Percentiles rank a stretch among this genome's conserved stretches.
Evolutionary conservation across 2,113 vertebrate genomes (phyloP).

Genomic region (Xiphophorus hellerii): DNA sequence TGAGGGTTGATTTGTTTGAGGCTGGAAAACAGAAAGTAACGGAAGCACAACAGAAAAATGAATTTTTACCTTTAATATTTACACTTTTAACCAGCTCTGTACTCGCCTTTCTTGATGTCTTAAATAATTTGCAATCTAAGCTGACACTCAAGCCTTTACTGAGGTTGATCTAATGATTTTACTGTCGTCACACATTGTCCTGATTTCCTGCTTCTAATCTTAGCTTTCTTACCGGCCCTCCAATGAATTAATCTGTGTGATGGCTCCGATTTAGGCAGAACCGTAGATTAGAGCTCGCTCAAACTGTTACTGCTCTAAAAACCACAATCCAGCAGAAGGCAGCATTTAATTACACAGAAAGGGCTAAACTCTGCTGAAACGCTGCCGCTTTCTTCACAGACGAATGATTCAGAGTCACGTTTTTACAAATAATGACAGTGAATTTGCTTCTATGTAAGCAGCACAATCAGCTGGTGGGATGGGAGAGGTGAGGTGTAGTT

Average conservation of each 20-base stretch:
- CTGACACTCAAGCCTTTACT: background rate
- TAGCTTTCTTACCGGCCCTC: constrained; percentile 60
- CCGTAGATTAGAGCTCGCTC: constrained; percentile 70
- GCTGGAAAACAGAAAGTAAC: background rate
- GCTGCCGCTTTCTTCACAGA: constrained; percentile 51
- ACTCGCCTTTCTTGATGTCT: background rate
- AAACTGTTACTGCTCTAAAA: constrained; percentile 41
- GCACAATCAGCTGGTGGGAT: constrained; percentile 46
- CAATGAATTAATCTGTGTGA: constrained; percentile 70
- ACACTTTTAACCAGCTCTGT: no score
- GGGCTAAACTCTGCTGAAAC: constrained; percentile 47
- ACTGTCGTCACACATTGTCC: constrained; percentile 55
- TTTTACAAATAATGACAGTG: constrained; percentile 29
- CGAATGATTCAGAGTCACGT: constrained; percentile 23
- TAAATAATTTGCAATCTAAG: background rate
- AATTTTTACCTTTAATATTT: background rate
- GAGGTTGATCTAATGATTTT: constrained; percentile 38
- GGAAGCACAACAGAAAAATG: background rate
- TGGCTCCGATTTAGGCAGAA: constrained; percentile 68
- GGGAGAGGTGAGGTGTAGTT: constrained; percentile 23
- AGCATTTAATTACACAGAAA: constrained; percentile 65
- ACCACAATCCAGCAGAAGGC: constrained; percentile 56
- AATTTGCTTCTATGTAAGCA: constrained; percentile 40
- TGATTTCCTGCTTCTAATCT: constrained; percentile 72
- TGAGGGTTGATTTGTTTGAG: background rate